A percentile compares a stretch with the other conserved stretches of the same genome.
These are phyloP conservation scores for Glaucopsyche alexis DNA, from an alignment of 2,888 invertebrate genomes.

Conservation along the genomic window DNA sequence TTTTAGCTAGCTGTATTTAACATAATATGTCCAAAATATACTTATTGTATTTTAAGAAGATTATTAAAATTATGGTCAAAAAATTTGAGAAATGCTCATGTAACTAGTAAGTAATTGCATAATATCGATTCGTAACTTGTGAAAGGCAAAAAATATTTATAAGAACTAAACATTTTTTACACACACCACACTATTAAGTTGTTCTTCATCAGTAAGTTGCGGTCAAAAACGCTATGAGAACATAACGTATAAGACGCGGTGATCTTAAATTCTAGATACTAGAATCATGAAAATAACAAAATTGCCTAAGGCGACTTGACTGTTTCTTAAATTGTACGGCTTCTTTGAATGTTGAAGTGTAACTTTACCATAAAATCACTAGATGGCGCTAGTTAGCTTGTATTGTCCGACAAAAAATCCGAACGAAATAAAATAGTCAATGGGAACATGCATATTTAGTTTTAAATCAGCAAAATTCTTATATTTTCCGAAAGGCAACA, in stretches of 20 bases:
- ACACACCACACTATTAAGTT: neutral
- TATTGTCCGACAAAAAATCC: no score
- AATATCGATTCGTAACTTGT: neutral
- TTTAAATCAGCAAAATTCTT: no score
- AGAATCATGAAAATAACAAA: no score
- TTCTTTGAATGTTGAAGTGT: neutral
- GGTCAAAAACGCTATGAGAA: constrained; percentile 12
- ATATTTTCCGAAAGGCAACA: no score
- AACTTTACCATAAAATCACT: neutral
- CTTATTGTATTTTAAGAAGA: no score
- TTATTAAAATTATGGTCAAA: no score
- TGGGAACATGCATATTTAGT: no score
- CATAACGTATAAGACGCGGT: constrained; percentile 1
- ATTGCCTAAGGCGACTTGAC: no score
- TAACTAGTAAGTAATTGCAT: neutral
- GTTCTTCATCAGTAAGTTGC: neutral
- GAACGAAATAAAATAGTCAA: no score
- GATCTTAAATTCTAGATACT: neutral
- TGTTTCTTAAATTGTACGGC: neutral
- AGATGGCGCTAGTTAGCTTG: neutral
- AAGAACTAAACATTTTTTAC: neutral
- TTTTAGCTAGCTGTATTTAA: no score
- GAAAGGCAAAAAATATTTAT: neutral
- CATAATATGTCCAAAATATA: no score
- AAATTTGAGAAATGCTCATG: no score